phyloP scores from a whole-genome alignment of 2,113 vertebrate genomes.

The Lagenorhynchus albirostris region DNA sequence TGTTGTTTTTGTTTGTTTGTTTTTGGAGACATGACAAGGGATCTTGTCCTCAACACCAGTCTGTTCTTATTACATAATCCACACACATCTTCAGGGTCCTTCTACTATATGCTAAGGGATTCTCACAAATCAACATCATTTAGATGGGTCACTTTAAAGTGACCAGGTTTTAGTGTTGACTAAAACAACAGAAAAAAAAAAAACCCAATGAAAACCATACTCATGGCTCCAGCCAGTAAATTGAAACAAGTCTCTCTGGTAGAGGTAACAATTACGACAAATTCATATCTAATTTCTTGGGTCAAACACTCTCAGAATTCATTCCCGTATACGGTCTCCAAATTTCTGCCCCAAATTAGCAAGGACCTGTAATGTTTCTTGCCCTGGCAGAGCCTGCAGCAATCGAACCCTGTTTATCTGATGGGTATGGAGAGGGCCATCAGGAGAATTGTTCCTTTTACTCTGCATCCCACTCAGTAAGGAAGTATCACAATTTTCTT shows the following conservation, averaged over 20 bases:
- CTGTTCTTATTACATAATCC: background rate
- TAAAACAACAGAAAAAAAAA: background rate
- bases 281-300: background rate
- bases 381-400: background rate
- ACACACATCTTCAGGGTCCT: background rate
- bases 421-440: background rate
- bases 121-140: background rate
- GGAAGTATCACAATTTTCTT: background rate
- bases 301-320: background rate
- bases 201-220: background rate
- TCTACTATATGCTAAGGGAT: background rate
- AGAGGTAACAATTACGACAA: background rate
- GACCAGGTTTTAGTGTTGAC: background rate
- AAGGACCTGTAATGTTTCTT: background rate
- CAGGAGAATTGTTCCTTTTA: background rate
- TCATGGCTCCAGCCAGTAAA: background rate
- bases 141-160: background rate
- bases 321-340: background rate
- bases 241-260: background rate
- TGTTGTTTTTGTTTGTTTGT: background rate
- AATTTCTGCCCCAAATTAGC: background rate
- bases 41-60: background rate
- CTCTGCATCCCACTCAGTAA: background rate
- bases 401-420: background rate
- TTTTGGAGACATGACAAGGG: background rate